Percentiles rank a stretch among this genome's conserved stretches.
phyloP scores from a whole-genome alignment of 2,113 vertebrate genomes.

The Sinocyclocheilus maitianheensis region DNA sequence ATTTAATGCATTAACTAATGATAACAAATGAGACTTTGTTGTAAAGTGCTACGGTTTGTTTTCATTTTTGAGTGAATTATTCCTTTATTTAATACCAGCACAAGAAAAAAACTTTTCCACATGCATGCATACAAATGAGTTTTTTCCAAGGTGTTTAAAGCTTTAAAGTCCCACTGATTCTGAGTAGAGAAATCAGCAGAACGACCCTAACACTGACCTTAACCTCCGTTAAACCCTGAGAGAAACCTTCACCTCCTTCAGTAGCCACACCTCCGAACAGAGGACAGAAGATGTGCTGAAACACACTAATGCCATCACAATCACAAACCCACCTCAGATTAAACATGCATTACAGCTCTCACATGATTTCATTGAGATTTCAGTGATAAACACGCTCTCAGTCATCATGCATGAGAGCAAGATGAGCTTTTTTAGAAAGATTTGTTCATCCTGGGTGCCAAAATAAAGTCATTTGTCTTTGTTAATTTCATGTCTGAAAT shows the following conservation, averaged over 20 bases:
- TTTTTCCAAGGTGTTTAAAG: neutral
- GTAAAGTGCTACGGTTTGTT: neutral
- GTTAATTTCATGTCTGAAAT: neutral
- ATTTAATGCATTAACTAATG: neutral
- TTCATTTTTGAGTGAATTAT: no score
- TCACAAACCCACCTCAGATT: neutral
- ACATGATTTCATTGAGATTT: neutral
- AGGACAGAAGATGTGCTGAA: no score
- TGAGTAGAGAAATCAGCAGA: neutral
- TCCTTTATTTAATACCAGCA: no score
- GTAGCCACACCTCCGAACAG: neutral
- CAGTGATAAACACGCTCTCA: neutral
- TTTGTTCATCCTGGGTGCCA: neutral
- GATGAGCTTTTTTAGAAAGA: neutral
- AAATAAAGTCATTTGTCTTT: neutral
- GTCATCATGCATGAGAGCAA: neutral
- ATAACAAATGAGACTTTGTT: neutral
- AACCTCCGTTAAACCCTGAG: constrained; percentile 17
- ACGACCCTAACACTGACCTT: constrained; percentile 2
- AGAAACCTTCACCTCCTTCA: neutral
- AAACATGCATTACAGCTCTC: no score
- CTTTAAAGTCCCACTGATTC: neutral
- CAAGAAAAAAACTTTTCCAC: neutral
- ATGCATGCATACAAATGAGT: no score
- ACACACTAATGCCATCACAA: neutral